Evolutionary conservation across 2,888 invertebrate species (phyloP), one percentile per base, ranked within the genome.

Genomic region (Myopa testacea): DNA sequence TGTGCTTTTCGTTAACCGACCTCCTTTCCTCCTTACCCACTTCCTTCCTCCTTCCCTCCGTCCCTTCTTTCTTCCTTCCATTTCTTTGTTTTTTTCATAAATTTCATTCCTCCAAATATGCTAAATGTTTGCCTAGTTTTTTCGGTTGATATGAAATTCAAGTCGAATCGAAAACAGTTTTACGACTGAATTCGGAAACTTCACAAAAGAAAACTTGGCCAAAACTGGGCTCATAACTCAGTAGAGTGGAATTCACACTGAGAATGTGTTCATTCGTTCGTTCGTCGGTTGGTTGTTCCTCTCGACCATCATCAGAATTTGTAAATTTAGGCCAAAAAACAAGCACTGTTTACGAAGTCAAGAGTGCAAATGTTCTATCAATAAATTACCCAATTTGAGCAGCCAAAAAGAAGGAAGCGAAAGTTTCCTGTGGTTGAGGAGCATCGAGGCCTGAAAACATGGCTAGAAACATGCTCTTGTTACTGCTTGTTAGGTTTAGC

Each of bases 341-440:
- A 45, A 60, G 58, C n/a, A 34, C 38, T 69, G 68, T 68, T 68
- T 69, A 19, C 45, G 40, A 52, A 69, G 75, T 68, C 69, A 65
- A 75, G 69, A 69, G 69, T 69, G 75, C 68, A 75, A 69, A 69
- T 68, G 60, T 75, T 69, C 75, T 55, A 75, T 75, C 75, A 69
- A 75, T 75, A 69, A 75, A 75, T 75, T 75, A 75, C 68, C 69
- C 55, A 19, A 50, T 26, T 68, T n/a, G 68, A 60, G 58, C 37
- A 58, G 69, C 34, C 19, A 7, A 58, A 68, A 68, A 68, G 55
- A 10, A 12, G 62, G 62, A 50, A 14, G 14, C 10, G 1, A 14
- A 55, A n/a, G 55, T n/a, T n/a, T 55, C 16, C 14, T 16, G 55
- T 55, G 10, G 5, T 2, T 4, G 16, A 55, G n/a, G n/a, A 3